phyloP scores from a whole-genome alignment of 2,888 invertebrate genomes.

The Andrena dorsata region DNA sequence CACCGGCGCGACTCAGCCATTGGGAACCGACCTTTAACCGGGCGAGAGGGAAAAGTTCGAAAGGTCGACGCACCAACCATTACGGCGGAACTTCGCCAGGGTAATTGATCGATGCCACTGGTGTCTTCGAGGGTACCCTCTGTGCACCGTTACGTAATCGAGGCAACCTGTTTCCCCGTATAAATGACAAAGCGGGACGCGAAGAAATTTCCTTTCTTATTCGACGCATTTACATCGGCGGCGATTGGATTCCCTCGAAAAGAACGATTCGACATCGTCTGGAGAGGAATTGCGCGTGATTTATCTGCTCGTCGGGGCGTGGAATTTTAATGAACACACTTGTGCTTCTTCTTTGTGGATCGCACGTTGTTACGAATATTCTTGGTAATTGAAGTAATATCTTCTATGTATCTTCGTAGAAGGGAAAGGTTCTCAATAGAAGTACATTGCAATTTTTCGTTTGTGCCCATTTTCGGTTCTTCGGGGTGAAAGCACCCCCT shows the following conservation, averaged over 20 bases:
- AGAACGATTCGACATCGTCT: background rate
- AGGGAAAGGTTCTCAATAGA: no score
- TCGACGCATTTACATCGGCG: no score
- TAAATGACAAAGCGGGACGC: background rate
- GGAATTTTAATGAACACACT: background rate
- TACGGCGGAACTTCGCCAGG: background rate
- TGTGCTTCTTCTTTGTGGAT: background rate
- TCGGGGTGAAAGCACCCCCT: no score
- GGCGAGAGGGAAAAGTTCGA: conserved; percentile 40
- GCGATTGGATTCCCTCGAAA: background rate
- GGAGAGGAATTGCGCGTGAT: background rate
- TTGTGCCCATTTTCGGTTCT: no score
- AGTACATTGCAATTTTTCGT: no score
- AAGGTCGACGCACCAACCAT: conserved; percentile 61
- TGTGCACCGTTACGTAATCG: conserved; percentile 16
- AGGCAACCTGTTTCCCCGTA: background rate
- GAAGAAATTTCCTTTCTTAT: background rate
- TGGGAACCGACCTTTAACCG: conserved; percentile 39
- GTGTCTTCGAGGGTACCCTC: conserved; percentile 5
- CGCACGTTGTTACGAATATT: background rate
- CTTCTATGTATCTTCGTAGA: background rate
- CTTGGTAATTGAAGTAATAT: background rate
- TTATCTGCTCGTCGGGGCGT: background rate
- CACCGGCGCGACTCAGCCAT: conserved; percentile 48
- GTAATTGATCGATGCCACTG: conserved; percentile 27